A percentile compares a stretch with the other conserved stretches of the same genome.
Conservation (phyloP, 2,888 invertebrate species). For the Suillia variegata region DNA sequence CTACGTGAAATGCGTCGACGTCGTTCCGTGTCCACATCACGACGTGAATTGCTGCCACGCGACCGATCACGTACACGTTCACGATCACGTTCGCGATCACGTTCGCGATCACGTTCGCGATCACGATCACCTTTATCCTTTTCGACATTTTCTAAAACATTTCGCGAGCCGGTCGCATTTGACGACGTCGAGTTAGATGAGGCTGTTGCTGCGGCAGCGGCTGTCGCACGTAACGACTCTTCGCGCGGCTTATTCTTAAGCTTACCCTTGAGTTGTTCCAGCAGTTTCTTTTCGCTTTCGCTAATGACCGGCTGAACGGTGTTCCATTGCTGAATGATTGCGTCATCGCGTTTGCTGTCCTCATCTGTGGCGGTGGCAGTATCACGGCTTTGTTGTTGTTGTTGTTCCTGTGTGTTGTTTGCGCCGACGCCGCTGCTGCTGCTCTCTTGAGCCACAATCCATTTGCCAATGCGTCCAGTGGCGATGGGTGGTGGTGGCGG, state of each 20-base stretch:
- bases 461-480: constrained; percentile 48
- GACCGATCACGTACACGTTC: constrained; percentile 10
- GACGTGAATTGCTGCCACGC: constrained; percentile 17
- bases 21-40: constrained; percentile 23
- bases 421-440: constrained; percentile 9
- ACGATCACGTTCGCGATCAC: constrained; percentile 16
- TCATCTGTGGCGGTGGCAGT: constrained; percentile 31
- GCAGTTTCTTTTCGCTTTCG: constrained; percentile 65
- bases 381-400: constrained; percentile 43
- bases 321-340: constrained; percentile 66
- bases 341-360: constrained; percentile 63
- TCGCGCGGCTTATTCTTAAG: constrained; percentile 52
- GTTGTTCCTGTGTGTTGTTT: constrained; percentile 46
- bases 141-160: constrained; percentile 42
- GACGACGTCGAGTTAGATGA: constrained; percentile 1
- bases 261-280: constrained; percentile 62
- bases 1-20: constrained; percentile 34
- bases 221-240: no score
- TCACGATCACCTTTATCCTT: no score
- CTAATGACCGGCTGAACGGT: constrained; percentile 65
- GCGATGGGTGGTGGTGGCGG: constrained; percentile 28
- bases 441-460: constrained; percentile 62
- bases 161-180: constrained; percentile 32
- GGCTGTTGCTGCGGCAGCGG: constrained; percentile 16
- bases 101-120: constrained; percentile 27